Base-by-base conservation (phyloP, 1,140 invertebrate genomes). In the Conus betulinus region DNA sequence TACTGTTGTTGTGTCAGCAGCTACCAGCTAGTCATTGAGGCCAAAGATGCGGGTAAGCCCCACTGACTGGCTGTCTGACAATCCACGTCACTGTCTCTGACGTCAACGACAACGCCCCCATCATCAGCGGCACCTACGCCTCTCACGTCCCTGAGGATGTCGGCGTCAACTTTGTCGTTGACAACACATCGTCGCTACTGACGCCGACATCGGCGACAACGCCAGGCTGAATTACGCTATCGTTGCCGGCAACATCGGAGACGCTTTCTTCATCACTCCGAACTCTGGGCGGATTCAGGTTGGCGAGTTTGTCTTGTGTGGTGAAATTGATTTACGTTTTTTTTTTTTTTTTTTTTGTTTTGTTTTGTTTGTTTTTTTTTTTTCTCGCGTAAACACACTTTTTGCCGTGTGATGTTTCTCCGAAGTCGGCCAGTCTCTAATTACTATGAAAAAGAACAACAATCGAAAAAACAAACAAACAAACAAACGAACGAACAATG, bases 201-300 rank as follows among this genome's bases (percentile, higher is more conserved):
- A 94, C 86, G 78, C 52, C 13, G 93, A 94, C 76, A 87, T 87
- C 17, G 91, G 90, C 15, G 86, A 87, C 84, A 93, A 94, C 87
- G 90, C 84, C 13, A 84, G 90, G 23, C 79, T 94, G 6, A 89
- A 78, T 3, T 94, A 91, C 85, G 63, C 71, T 20, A 91, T 94
- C 51, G 81, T 86, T 15, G 86, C 81, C 57, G 92, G 93, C 3
- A 92, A 93, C 55, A 91, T 85, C 0, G 85, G 89, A 27, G 27
- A 7, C 27, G 91, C 90, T 63, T 93, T 93, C 71, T 85, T 39
- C 13, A 90, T 93, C 11, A 91, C 93, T 15, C 7, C 79, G 13
- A 74, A 83, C 25, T 85, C 78, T 27, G 93, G 92, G n/a, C 79
- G 92, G 7, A 90, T 93, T 53, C 93, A 93, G 88, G 88, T 91